Conservation (phyloP, 2,888 invertebrate species). For the Troides helena region DNA sequence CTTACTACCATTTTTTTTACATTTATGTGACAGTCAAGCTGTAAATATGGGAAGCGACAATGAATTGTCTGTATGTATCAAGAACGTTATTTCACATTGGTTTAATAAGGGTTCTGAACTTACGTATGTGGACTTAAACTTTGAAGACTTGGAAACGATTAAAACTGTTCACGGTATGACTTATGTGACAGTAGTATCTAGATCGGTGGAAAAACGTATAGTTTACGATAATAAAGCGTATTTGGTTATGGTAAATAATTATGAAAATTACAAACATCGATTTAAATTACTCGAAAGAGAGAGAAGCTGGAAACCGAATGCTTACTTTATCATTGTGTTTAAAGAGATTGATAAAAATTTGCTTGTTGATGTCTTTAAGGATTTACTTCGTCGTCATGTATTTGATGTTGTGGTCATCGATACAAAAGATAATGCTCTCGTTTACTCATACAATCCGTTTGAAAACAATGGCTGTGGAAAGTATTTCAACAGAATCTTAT, state of each 20-base stretch:
- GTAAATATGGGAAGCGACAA: not conserved
- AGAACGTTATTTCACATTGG: constrained; percentile 9
- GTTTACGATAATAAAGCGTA: constrained; percentile 18
- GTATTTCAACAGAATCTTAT: constrained; percentile 45
- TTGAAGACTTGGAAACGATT: constrained; percentile 11
- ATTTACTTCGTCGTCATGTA: constrained; percentile 43
- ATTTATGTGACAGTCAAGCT: not conserved
- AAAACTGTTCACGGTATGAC: constrained; percentile 12
- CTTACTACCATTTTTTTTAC: constrained; percentile 1
- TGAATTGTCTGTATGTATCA: not conserved
- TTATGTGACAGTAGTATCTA: constrained; percentile 5
- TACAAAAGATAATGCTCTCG: constrained; percentile 39
- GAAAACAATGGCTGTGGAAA: constrained; percentile 59
- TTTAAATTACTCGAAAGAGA: constrained; percentile 19
- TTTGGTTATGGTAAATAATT: constrained; percentile 8
- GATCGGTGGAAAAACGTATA: constrained; percentile 3
- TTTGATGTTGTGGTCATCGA: constrained; percentile 46
- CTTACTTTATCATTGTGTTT: constrained; percentile 18
- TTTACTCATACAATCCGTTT: constrained; percentile 59
- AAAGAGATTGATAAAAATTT: constrained; percentile 7
- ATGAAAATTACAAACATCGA: not conserved
- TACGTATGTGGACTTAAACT: constrained; percentile 20
- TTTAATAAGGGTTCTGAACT: constrained; percentile 9
- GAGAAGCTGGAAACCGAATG: constrained; percentile 21
- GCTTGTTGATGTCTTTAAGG: constrained; percentile 42